Evolutionary conservation across 2,113 vertebrate species (phyloP).

Genomic region (Megaceryle maxima): DNA sequence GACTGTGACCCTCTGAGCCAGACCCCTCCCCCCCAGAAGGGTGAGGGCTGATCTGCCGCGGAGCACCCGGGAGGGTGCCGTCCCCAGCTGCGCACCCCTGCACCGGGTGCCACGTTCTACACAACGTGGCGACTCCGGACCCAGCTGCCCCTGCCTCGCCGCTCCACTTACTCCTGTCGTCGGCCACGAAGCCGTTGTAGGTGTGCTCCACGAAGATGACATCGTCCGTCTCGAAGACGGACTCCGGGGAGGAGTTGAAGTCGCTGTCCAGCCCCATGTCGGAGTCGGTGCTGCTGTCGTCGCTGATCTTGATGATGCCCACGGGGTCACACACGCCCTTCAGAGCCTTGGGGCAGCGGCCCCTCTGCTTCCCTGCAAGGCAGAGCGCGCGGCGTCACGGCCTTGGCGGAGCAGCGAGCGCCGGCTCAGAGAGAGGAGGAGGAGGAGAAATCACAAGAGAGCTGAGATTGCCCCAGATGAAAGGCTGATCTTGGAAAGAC

Average conservation of each 20-base stretch:
- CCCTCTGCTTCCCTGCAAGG: slow-evolving; percentile 80
- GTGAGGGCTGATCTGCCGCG: neutral
- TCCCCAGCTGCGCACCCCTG: neutral
- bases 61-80: too few species aligned
- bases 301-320: slow-evolving; percentile 88
- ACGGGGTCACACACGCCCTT: slow-evolving; percentile 70
- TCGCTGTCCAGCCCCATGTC: slow-evolving; percentile 91
- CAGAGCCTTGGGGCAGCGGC: slow-evolving; percentile 79
- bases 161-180: slow-evolving; percentile 64
- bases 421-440: neutral
- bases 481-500: neutral
- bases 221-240: slow-evolving; percentile 87
- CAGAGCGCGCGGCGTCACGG: fast-evolving
- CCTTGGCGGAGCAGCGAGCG: neutral
- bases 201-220: slow-evolving; percentile 88
- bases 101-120: neutral
- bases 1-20: neutral
- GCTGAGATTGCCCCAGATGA: neutral
- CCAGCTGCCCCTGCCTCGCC: neutral
- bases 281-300: slow-evolving; percentile 92
- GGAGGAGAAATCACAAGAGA: neutral
- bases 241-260: slow-evolving; percentile 95
- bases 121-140: too few species aligned
- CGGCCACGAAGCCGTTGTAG: neutral
- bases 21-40: neutral